These are phyloP conservation scores for Oncorhynchus mykiss DNA, from an alignment of 2,113 vertebrate genomes.

Conservation along the genomic window DNA sequence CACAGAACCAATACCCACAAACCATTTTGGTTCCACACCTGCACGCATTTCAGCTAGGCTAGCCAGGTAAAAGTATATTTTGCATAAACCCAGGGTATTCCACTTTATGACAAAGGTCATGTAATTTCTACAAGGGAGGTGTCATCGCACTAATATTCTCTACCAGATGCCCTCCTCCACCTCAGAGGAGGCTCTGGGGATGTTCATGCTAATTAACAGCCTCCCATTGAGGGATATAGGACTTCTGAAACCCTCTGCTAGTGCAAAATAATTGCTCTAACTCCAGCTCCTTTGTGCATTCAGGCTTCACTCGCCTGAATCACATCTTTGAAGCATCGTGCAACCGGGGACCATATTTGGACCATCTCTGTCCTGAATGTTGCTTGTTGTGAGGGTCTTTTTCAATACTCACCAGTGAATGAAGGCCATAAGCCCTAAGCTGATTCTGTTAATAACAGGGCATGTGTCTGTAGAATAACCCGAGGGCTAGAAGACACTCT, in stretches of 20 bases:
- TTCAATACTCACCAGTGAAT: neutral
- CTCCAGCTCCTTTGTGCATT: neutral
- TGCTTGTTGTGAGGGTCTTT: neutral
- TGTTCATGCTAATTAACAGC: neutral
- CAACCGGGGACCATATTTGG: neutral
- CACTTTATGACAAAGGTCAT: too few species aligned
- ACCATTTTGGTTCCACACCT: too few species aligned
- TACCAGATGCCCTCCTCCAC: too few species aligned
- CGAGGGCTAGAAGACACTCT: neutral
- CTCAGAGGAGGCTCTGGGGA: neutral
- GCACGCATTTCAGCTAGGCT: too few species aligned
- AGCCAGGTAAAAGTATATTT: too few species aligned
- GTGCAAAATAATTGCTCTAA: neutral
- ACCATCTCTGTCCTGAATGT: neutral
- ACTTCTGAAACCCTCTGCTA: neutral
- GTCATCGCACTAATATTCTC: too few species aligned
- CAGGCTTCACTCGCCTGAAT: neutral
- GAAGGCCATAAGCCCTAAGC: neutral
- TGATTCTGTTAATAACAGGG: neutral
- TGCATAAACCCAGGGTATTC: too few species aligned
- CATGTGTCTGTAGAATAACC: neutral
- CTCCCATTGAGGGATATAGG: too few species aligned
- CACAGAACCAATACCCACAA: too few species aligned
- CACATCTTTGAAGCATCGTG: neutral
- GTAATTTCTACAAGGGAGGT: too few species aligned